Conservation (phyloP, 2,888 invertebrate species). For the Cheilosia vulpina region DNA sequence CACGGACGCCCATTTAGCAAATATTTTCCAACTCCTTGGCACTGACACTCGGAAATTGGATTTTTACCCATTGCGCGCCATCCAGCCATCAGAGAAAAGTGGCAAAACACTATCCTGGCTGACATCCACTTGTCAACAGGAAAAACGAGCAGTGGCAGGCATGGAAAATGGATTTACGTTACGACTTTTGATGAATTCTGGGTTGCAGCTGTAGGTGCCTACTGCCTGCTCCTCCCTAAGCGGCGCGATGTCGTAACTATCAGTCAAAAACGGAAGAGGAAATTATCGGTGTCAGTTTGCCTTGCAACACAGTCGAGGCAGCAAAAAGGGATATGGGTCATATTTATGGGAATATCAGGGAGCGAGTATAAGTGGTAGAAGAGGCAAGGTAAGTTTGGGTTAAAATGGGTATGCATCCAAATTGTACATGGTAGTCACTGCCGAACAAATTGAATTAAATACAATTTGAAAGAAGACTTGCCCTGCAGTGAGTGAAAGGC, state of each 20-base stretch:
- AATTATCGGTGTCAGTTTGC: constrained; percentile 46
- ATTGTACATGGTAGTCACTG: no score
- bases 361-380: no score
- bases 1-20: constrained; percentile 62
- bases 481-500: no score
- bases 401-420: no score
- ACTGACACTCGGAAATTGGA: constrained; percentile 74
- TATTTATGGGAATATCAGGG: no score
- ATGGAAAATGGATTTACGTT: constrained; percentile 61
- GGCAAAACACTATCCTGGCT: constrained; percentile 48
- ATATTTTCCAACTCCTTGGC: constrained; percentile 61
- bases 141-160: constrained; percentile 59
- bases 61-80: constrained; percentile 46
- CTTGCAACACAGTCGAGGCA: background rate
- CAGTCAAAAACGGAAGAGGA: constrained; percentile 38
- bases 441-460: no score
- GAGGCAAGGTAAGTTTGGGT: no score
- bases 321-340: background rate
- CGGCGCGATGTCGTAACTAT: constrained; percentile 11
- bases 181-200: constrained; percentile 45
- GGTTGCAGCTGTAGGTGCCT: constrained; percentile 15
- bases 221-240: background rate
- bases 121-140: constrained; percentile 68
- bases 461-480: no score
- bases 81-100: constrained; percentile 12